These are phyloP conservation scores for Patella ulyssiponensis DNA, from an alignment of 2,888 invertebrate species.

Conservation along the genomic window DNA sequence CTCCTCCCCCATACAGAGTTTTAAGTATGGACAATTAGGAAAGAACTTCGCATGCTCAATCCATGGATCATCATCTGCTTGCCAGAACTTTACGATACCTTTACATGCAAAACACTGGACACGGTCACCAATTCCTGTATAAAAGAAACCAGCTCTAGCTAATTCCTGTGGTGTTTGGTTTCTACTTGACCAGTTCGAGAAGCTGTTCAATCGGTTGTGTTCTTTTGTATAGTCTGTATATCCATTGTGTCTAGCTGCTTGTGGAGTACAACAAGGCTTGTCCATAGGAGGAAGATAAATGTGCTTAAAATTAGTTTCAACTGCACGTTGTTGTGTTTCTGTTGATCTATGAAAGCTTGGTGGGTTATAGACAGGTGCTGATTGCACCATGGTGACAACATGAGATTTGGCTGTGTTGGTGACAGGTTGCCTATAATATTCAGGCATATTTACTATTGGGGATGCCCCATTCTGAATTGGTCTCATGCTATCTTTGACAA, in stretches of 20 bases:
- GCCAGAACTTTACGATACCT: background rate
- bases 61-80: background rate
- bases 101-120: slow-evolving; percentile 1
- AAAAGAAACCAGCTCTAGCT: background rate
- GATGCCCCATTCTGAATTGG: background rate
- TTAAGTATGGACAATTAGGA: background rate
- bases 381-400: background rate
- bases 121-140: background rate
- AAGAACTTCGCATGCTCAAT: background rate
- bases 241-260: background rate
- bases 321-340: background rate
- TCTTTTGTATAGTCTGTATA: background rate
- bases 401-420: background rate
- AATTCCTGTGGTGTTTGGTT: background rate
- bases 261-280: background rate
- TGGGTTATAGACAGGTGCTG: background rate
- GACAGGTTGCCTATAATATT: background rate
- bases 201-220: background rate
- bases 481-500: background rate
- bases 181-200: background rate
- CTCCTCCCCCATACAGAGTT: background rate
- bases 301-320: too few relatives aligned
- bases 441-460: background rate
- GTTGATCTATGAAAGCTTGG: background rate
- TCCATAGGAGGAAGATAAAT: too few relatives aligned